These are phyloP conservation scores for Pachymerium ferrugineum DNA, from an alignment of 2,888 invertebrate genomes.

Conservation along the genomic window DNA sequence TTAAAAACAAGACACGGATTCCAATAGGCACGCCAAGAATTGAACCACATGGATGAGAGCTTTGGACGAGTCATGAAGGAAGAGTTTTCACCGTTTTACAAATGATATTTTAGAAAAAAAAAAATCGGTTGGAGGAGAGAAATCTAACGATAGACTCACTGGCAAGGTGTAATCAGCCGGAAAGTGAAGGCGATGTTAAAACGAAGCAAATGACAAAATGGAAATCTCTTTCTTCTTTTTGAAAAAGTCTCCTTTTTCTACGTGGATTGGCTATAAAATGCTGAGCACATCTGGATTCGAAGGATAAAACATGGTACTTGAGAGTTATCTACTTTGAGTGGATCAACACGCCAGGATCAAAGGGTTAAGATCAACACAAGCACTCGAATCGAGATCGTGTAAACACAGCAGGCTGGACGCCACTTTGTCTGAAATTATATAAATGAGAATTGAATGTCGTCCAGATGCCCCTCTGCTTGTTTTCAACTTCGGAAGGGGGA, in stretches of 20 bases:
- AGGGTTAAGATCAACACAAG: constrained; percentile 16
- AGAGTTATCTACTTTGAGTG: constrained; percentile 2
- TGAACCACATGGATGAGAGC: constrained; percentile 20
- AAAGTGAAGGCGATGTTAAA: constrained; percentile 18
- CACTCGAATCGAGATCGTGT: background rate
- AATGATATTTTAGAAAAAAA: constrained; percentile 15
- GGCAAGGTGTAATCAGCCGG: constrained; percentile 18
- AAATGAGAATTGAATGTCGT: background rate
- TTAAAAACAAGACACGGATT: constrained; percentile 25
- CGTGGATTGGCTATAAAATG: background rate
- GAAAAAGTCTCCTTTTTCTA: background rate
- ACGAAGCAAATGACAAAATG: constrained; percentile 27
- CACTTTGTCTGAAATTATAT: background rate
- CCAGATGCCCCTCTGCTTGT: background rate
- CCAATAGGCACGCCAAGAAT: constrained; percentile 27
- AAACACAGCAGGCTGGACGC: background rate
- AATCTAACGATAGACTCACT: background rate
- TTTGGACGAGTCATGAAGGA: constrained; percentile 27
- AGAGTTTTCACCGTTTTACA: constrained; percentile 27
- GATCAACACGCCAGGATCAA: constrained; percentile 12
- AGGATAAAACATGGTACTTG: background rate
- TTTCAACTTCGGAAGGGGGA: background rate
- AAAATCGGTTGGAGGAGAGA: background rate
- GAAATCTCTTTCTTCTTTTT: background rate
- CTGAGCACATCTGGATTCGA: background rate